A percentile compares a stretch with the other conserved stretches of the same genome.
Evolutionary conservation across 1,140 invertebrate species (phyloP).

Genomic region (Penaeus chinensis): DNA sequence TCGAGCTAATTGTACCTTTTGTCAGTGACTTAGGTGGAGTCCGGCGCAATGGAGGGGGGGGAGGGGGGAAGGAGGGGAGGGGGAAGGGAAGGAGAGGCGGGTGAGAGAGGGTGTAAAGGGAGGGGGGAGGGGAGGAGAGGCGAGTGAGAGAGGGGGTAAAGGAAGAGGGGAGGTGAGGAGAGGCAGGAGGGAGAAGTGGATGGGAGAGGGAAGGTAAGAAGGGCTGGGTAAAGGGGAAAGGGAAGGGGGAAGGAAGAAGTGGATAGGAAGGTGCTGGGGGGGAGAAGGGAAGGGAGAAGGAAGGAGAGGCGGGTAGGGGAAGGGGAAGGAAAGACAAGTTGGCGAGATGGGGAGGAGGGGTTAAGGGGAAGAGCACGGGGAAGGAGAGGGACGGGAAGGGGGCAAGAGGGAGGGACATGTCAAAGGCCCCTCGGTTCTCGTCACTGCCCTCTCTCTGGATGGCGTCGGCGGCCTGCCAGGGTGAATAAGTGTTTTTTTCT

Average conservation of each 20-base stretch:
- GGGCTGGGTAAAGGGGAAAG: too few relatives aligned
- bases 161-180: background rate
- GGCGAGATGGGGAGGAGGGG: background rate
- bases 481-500: too few relatives aligned
- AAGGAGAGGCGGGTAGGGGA: background rate
- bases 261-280: background rate
- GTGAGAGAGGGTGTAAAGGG: background rate
- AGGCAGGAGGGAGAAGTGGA: background rate
- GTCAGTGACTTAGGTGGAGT: constrained; percentile 32
- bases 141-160: background rate
- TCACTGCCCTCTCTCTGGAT: too few relatives aligned
- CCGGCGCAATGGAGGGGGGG: background rate
- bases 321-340: background rate
- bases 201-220: background rate
- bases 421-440: too few relatives aligned
- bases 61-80: background rate
- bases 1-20: constrained; percentile 50
- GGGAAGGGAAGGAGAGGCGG: background rate
- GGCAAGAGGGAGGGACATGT: background rate
- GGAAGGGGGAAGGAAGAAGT: background rate
- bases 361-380: background rate
- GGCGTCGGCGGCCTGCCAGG: too few relatives aligned
- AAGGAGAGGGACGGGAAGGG: background rate
- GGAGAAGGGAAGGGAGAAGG: background rate
- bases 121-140: background rate